Percentiles rank a stretch among this genome's conserved stretches.
These are phyloP conservation scores for Stomatorhinus ivindoensis DNA, from an alignment of 2,113 vertebrate species.

Conservation along the genomic window DNA sequence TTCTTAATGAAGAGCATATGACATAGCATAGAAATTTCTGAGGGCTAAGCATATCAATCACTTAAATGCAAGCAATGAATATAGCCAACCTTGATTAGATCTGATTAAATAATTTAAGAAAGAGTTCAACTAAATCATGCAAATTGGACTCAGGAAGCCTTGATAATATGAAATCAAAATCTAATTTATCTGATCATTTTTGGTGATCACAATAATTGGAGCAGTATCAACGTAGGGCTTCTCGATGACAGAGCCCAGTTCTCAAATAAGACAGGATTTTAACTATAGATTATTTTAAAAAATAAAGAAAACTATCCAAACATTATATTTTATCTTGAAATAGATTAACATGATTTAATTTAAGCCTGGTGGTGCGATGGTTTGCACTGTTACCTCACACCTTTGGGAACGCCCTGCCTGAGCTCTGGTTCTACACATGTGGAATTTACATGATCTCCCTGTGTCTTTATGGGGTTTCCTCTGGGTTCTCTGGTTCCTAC, in stretches of 20 bases:
- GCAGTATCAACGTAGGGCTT: neutral
- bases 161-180: slow-evolving; percentile 13
- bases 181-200: slow-evolving; percentile 7
- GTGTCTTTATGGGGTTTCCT: neutral
- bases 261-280: neutral
- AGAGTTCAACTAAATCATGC: slow-evolving; percentile 12
- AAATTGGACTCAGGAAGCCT: slow-evolving; percentile 13
- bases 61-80: slow-evolving; percentile 9
- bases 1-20: neutral
- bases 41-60: slow-evolving; percentile 3
- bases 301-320: neutral
- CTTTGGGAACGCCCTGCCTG: neutral
- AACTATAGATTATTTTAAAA: neutral
- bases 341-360: neutral
- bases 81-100: slow-evolving; percentile 4
- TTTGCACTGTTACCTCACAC: neutral
- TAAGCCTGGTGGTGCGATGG: neutral
- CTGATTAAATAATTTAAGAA: slow-evolving; percentile 13
- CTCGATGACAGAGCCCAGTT: neutral
- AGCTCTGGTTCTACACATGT: neutral
- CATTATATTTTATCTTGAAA: neutral
- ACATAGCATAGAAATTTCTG: neutral
- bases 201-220: slow-evolving; percentile 15
- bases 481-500: neutral
- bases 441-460: neutral